These are phyloP conservation scores for Heliothis subflexa DNA, from an alignment of 1,140 invertebrate species.

Conservation along the genomic window DNA sequence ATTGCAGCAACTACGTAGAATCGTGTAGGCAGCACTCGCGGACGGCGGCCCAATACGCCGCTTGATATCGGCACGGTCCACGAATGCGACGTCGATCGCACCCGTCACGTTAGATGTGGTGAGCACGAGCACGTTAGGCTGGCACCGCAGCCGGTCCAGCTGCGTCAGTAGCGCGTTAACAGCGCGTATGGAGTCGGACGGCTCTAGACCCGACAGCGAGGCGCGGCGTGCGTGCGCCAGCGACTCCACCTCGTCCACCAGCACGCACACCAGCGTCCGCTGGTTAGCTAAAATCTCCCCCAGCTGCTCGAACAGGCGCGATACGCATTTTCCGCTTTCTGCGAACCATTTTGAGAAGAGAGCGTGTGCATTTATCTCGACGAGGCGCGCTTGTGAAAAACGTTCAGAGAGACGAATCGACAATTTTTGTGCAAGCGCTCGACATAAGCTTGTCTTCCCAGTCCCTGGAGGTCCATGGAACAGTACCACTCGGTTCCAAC, in stretches of 20 bases:
- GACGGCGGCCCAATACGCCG: slow-evolving; percentile 95
- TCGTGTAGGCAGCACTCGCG: slow-evolving; percentile 92
- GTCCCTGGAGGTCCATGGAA: slow-evolving; percentile 96
- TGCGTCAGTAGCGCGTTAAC: slow-evolving; percentile 99
- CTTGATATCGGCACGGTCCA: slow-evolving; percentile 98
- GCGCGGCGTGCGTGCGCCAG: slow-evolving; percentile 93
- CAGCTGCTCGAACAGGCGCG: slow-evolving; percentile 96
- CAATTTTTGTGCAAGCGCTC: slow-evolving; percentile 97
- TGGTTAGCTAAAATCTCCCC: slow-evolving; percentile 92
- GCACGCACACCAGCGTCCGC: slow-evolving; percentile 93
- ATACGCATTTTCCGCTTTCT: slow-evolving; percentile 99
- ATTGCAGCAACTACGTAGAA: slow-evolving; percentile 88
- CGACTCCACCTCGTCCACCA: slow-evolving; percentile 99
- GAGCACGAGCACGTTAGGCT: slow-evolving; percentile 96
- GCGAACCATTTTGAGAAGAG: slow-evolving; percentile 99
- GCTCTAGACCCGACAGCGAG: slow-evolving; percentile 91
- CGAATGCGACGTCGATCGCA: slow-evolving; percentile 97
- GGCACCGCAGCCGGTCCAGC: slow-evolving; percentile 95
- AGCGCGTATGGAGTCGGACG: slow-evolving; percentile 97
- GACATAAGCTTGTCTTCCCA: slow-evolving; percentile 98
- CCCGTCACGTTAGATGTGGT: slow-evolving; percentile 98
- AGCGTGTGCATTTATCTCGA: slow-evolving; percentile 99
- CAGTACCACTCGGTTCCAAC: slow-evolving; percentile 96
- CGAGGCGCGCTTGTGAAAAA: slow-evolving; percentile 92
- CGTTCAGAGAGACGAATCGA: slow-evolving; percentile 91